Percentiles rank a stretch among this genome's conserved stretches.
phyloP scores from a whole-genome alignment of 2,113 vertebrate species.

The Embiotoca jacksoni region DNA sequence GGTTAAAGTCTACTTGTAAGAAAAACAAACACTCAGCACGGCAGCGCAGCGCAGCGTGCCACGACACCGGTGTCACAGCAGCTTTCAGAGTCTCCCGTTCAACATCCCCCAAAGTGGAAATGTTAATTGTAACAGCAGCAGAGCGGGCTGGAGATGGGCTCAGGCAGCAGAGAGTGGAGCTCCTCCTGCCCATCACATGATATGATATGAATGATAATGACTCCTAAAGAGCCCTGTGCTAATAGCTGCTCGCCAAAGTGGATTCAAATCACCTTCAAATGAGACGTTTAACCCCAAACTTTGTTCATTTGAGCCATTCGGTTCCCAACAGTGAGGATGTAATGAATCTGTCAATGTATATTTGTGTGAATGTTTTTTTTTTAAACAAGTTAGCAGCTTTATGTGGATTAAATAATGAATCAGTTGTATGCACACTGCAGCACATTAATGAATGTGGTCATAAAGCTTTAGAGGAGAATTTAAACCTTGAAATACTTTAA shows the following conservation, averaged over 20 bases:
- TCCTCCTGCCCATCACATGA: conserved; percentile 18
- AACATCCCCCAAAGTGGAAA: conserved; percentile 24
- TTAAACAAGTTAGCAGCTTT: background rate
- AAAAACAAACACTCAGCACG: conserved; percentile 22
- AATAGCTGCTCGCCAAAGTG: conserved; percentile 18
- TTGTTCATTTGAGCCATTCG: background rate
- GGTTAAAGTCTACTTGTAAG: conserved; percentile 4
- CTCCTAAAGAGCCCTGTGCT: conserved; percentile 12
- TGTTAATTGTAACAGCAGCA: conserved; percentile 33
- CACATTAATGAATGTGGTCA: no score
- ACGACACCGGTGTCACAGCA: conserved; percentile 41
- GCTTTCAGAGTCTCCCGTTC: conserved; percentile 4
- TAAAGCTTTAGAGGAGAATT: no score
- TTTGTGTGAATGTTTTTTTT: background rate
- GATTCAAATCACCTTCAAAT: conserved; percentile 19
- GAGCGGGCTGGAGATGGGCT: conserved; percentile 5
- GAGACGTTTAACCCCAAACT: conserved; percentile 20
- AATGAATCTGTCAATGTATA: background rate
- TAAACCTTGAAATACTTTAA: no score
- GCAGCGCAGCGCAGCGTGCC: background rate
- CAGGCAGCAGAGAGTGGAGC: conserved; percentile 9
- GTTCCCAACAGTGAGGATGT: background rate
- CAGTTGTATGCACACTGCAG: background rate
- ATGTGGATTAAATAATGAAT: background rate
- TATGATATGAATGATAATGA: conserved; percentile 58